phyloP scores from a whole-genome alignment of 2,888 invertebrate genomes.

The Apodemia hepburni region DNA sequence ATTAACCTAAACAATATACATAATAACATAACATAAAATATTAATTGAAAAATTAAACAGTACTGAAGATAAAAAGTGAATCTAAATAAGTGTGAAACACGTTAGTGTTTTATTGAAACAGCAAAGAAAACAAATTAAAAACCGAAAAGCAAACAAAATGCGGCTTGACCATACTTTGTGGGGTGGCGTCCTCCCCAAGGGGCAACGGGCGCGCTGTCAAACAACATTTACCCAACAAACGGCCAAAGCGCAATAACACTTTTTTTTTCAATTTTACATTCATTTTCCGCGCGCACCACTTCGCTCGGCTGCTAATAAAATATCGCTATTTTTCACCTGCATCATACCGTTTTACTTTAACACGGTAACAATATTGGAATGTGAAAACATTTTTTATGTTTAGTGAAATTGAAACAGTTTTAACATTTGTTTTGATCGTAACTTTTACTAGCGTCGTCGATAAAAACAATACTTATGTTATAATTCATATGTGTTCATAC shows the following conservation, averaged over 20 bases:
- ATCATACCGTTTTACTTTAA: slow-evolving; percentile 38
- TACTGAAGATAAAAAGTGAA: slow-evolving; percentile 2
- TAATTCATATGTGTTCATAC: not conserved
- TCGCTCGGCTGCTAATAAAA: slow-evolving; percentile 45
- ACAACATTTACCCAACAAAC: slow-evolving; percentile 70
- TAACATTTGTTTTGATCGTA: not conserved
- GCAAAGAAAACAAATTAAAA: slow-evolving; percentile 38
- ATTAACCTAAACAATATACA: no score
- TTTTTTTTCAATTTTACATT: slow-evolving; percentile 57
- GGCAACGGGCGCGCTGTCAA: slow-evolving; percentile 53
- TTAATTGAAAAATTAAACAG: not conserved
- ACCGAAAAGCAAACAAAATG: slow-evolving; percentile 34
- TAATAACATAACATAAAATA: not conserved
- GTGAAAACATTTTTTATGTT: slow-evolving; percentile 41
- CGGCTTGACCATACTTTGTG: slow-evolving; percentile 32
- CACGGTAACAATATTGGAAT: slow-evolving; percentile 40
- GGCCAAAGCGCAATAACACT: slow-evolving; percentile 60
- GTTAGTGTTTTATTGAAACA: slow-evolving; percentile 8
- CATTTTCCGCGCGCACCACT: slow-evolving; percentile 49
- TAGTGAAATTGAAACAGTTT: slow-evolving; percentile 22
- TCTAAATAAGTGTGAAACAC: slow-evolving; percentile 18
- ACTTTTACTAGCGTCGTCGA: not conserved
- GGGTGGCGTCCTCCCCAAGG: slow-evolving; percentile 34
- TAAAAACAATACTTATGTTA: not conserved
- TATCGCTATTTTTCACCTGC: slow-evolving; percentile 45